phyloP scores from a whole-genome alignment of 2,113 vertebrate genomes.

The Urocolius indicus region DNA sequence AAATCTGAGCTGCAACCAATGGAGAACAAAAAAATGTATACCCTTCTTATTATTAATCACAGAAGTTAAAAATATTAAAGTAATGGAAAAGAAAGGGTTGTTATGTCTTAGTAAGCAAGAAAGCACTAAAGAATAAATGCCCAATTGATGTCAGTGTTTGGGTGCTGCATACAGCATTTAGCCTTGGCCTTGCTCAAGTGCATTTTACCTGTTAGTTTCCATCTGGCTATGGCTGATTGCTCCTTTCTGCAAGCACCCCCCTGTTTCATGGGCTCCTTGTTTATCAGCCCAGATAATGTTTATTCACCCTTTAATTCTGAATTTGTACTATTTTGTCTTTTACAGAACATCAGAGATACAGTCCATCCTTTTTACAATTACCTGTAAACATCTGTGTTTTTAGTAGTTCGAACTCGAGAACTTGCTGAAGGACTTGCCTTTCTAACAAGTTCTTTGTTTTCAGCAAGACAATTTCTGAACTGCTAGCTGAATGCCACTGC shows the following conservation, averaged over 20 bases:
- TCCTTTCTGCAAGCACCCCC: neutral
- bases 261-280: neutral
- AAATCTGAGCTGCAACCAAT: neutral
- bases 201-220: neutral
- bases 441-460: neutral
- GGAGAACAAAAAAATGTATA: neutral
- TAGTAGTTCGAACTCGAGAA: neutral
- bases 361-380: neutral
- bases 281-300: neutral
- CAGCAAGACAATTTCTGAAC: neutral
- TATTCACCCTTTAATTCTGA: neutral
- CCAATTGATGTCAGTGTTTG: accelerated
- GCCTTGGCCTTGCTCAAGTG: neutral
- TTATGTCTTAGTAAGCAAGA: neutral
- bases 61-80: neutral
- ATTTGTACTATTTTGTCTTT: neutral
- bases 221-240: neutral
- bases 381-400: neutral
- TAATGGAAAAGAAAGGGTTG: neutral
- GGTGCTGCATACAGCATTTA: neutral
- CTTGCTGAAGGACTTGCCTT: neutral
- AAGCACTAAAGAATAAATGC: neutral
- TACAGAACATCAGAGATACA: neutral
- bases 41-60: neutral
- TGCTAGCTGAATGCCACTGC: neutral